Evolutionary conservation across 2,797 vertebrate species (phyloP), one percentile per base, ranked within the genome.

Genomic region (Rhinogobio ventralis): DNA sequence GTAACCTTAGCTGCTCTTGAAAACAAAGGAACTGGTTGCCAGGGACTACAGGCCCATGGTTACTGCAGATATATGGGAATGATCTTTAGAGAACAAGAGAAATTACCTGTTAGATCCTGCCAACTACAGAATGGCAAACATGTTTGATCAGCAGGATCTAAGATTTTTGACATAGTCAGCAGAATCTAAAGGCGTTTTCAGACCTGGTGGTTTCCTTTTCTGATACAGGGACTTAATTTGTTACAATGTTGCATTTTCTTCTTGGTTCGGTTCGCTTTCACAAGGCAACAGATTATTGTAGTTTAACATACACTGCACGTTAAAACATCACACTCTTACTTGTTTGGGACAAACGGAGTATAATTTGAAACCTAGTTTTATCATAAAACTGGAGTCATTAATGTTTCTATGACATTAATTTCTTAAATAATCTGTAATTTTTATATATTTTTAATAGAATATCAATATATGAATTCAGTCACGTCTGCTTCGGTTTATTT

Each of bases 1-100:
- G 94, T 95, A 95, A 95, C 92, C 90, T 88, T 91, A 95, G 92
- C 92, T 90, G 91, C 89, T 89, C 81, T 53, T 88, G 90, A 89
- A 92, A 94, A 95, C 93, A 94, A 94, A 94, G 88, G 91, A 75
- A 5, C 86, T n/a, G 68, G 92, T 93, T 93, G 92, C 92, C 68
- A 88, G 81, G 87, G 89, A 91, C 90, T 88, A 90, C 88, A 23
- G 86, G 77, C 86, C 85, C 88, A 83, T 85, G 55, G 93, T 94
- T 92, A 92, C 93, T 88, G 0, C 62, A 87, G 92, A 82, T 15
- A 28, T 68, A 87, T 53, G 83, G 67, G 55, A 76, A 87, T 46
- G 77, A 86, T 76, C 81, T 89, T 76, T 25, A 89, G 87, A 88
- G 82, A n/a, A 42, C 17, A 1, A 42, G 33, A 45, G 19, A 73